Percentiles rank a stretch among this genome's conserved stretches.
These are phyloP conservation scores for Conger conger DNA, from an alignment of 2,113 vertebrate genomes.

Conservation along the genomic window DNA sequence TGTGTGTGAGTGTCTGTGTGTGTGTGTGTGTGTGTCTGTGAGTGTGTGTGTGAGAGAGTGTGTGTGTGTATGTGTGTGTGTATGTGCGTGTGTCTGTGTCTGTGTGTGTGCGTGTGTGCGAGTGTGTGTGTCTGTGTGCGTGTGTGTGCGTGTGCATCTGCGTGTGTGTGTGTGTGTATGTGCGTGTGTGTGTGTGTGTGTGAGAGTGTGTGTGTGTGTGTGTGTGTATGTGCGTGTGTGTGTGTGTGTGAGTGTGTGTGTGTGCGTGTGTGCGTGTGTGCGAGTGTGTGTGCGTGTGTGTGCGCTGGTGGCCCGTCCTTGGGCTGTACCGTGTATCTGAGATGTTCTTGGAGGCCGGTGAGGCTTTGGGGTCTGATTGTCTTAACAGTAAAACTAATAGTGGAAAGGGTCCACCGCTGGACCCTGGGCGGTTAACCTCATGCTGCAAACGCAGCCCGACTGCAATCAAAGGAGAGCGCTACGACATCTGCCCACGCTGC, in stretches of 20 bases:
- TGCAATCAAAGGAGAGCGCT: slow-evolving; percentile 50
- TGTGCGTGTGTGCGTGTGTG: slow-evolving; percentile 10
- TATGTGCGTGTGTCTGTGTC: neutral
- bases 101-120: slow-evolving; percentile 22
- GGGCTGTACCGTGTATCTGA: slow-evolving; percentile 33
- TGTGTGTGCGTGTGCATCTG: neutral
- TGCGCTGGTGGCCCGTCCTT: slow-evolving; percentile 46
- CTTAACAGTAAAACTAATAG: slow-evolving; percentile 77
- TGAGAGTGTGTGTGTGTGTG: slow-evolving; percentile 9
- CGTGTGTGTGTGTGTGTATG: slow-evolving; percentile 9
- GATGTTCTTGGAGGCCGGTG: slow-evolving; percentile 33
- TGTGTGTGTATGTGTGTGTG: slow-evolving; percentile 13
- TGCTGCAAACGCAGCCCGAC: slow-evolving; percentile 58
- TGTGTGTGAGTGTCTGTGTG: slow-evolving; percentile 3
- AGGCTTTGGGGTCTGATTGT: slow-evolving; percentile 60
- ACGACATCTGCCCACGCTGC: neutral
- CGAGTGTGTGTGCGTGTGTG: slow-evolving; percentile 20
- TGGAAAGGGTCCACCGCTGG: slow-evolving; percentile 53
- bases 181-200: slow-evolving; percentile 30
- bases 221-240: neutral
- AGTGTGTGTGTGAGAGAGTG: slow-evolving; percentile 25
- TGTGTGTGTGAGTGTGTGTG: slow-evolving; percentile 24
- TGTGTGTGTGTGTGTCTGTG: slow-evolving; percentile 23
- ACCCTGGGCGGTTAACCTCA: slow-evolving; percentile 20
- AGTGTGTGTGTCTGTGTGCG: slow-evolving; percentile 7